Evolutionary conservation across 2,797 vertebrate genomes (phyloP), one percentile per base, ranked within the genome.

Genomic region (Lithobates pipiens): DNA sequence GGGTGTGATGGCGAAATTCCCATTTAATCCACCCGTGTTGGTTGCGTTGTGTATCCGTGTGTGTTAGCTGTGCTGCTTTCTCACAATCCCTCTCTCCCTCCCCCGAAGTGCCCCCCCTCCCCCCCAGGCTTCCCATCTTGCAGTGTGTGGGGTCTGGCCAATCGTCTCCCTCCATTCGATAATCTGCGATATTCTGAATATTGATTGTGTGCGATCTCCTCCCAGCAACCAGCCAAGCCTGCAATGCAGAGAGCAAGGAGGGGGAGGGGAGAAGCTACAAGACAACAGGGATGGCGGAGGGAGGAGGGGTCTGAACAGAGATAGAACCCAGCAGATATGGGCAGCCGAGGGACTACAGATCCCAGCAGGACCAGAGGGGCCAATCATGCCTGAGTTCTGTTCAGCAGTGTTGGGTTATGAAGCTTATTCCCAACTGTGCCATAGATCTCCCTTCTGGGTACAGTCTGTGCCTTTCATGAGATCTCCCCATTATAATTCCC

Each of bases 171-270:
- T 21, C 25, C 9, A 10, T 78, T n/a, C 46, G 13, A 18, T 67
- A 32, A 16, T 77, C 46, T 57, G 44, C 44, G 25, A 25, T 72
- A 29, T 27, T 78, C 50, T 46, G 73, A n/a, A 32, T 85, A 84
- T 77, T 77, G 83, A 77, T 78, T 61, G 23, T 29, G 29, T 27
- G 68, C 34, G 36, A 39, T 50, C 46, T 57, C 63, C 27, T 2
- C 76, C 72, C 80, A 71, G 70, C 80, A 79, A 39, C 36, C 36
- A 39, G 36, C 36, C 36, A 71, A 76, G 86, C 46, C 82, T 83
- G 76, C 76, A 84, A 79, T 84, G 77, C 9, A 27, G 39, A 39
- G 76, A 74, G 18, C 65, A n/a, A 34, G 16, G 73, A 54, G 68
- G 68, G 32, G 50, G 54, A 27, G n/a, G 83, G 79, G 80, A 72